Conservation (phyloP, 1,140 invertebrate genomes). For the Cherax quadricarinatus region DNA sequence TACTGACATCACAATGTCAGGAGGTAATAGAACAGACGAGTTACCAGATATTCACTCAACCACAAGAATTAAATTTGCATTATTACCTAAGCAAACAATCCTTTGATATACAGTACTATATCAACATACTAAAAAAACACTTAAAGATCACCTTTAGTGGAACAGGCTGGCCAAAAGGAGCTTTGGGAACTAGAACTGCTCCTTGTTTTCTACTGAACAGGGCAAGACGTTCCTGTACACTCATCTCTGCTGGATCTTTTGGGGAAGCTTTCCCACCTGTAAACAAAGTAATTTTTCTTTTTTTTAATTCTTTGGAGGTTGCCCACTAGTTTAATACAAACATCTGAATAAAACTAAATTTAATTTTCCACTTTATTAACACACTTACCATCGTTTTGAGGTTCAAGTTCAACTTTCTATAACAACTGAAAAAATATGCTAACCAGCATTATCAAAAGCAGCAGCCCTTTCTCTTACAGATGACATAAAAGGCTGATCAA, state of each 20-base stretch:
- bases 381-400: too few relatives aligned
- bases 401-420: too few relatives aligned
- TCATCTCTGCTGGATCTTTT: constrained; percentile 72
- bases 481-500: constrained; percentile 60
- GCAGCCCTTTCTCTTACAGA: constrained; percentile 70
- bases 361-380: too few relatives aligned
- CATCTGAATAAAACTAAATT: too few relatives aligned
- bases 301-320: background rate
- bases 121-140: background rate
- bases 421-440: background rate
- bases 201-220: constrained; percentile 68
- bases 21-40: too few relatives aligned
- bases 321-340: too few relatives aligned
- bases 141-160: constrained; percentile 57
- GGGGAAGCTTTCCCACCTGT: constrained; percentile 31
- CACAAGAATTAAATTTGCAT: too few relatives aligned
- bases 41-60: too few relatives aligned
- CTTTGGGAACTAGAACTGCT: constrained; percentile 67
- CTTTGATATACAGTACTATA: too few relatives aligned
- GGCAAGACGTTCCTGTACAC: constrained; percentile 64
- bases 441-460: constrained; percentile 64
- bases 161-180: constrained; percentile 71
- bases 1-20: too few relatives aligned
- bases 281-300: background rate
- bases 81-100: too few relatives aligned